phyloP scores from a whole-genome alignment of 2,113 vertebrate species.

The Centropristis striata region DNA sequence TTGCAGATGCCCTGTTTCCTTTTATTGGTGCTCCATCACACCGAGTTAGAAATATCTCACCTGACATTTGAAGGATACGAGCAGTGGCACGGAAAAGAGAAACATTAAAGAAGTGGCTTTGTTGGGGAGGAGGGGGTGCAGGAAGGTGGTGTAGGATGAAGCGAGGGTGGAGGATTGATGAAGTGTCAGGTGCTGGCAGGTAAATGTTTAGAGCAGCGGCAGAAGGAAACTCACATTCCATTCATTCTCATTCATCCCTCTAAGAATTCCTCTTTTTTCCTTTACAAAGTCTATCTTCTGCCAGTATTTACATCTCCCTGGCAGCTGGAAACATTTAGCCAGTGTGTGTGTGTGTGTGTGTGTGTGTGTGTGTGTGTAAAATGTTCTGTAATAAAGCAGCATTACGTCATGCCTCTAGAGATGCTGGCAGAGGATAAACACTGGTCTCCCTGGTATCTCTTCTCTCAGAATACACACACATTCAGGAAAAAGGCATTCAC shows the following conservation, averaged over 20 bases:
- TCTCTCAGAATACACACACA: slow-evolving; percentile 39
- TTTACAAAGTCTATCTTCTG: slow-evolving; percentile 23
- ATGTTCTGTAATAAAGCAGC: slow-evolving; percentile 67
- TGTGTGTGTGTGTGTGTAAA: slow-evolving; percentile 29
- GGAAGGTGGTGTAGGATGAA: slow-evolving; percentile 9
- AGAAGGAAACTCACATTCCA: slow-evolving; percentile 47
- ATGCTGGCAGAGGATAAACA: slow-evolving; percentile 80
- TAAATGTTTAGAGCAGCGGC: slow-evolving; percentile 51
- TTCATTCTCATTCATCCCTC: slow-evolving; percentile 48
- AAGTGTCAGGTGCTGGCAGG: slow-evolving; percentile 59
- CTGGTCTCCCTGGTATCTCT: slow-evolving; percentile 75
- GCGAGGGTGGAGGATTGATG: slow-evolving; percentile 57
- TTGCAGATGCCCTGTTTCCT: slow-evolving; percentile 41
- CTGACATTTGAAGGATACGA: slow-evolving; percentile 55
- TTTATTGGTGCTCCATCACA: slow-evolving; percentile 45
- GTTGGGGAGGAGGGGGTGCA: slow-evolving; percentile 9
- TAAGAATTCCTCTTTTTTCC: slow-evolving; percentile 16
- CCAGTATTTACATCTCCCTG: slow-evolving; percentile 54
- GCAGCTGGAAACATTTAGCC: slow-evolving; percentile 68
- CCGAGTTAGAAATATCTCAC: slow-evolving; percentile 35
- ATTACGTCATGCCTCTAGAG: slow-evolving; percentile 81
- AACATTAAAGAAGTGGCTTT: slow-evolving; percentile 44
- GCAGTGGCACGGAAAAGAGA: slow-evolving; percentile 25
- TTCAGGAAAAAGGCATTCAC: slow-evolving; percentile 19
- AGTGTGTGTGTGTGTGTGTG: slow-evolving; percentile 19